A percentile compares a stretch with the other conserved stretches of the same genome.
Conservation (phyloP, 2,888 invertebrate genomes). For the Lasioglossum lativentre region DNA sequence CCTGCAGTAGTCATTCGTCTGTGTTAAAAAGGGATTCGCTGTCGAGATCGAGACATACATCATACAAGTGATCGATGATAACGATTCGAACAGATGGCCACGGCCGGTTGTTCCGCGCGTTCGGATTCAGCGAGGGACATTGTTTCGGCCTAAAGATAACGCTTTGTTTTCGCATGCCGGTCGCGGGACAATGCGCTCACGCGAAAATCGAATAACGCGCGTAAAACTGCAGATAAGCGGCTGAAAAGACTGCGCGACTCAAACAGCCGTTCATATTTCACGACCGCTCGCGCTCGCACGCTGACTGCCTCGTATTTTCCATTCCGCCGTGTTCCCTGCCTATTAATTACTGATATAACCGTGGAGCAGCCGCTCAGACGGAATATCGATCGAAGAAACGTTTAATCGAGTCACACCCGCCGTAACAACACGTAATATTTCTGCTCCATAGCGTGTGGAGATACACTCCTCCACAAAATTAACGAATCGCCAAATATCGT, state of each 20-base stretch:
- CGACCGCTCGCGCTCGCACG: background rate
- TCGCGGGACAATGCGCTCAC: slow-evolving; percentile 66
- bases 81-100: slow-evolving; percentile 66
- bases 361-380: background rate
- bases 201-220: slow-evolving; percentile 73
- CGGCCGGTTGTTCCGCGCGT: slow-evolving; percentile 70
- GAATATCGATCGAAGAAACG: slow-evolving; percentile 26
- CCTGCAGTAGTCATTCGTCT: no score
- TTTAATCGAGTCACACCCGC: slow-evolving; percentile 32
- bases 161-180: slow-evolving; percentile 70
- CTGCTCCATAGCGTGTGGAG: background rate
- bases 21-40: slow-evolving; percentile 78
- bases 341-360: background rate
- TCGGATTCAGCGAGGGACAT: slow-evolving; percentile 72
- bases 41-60: slow-evolving; percentile 72
- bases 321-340: background rate
- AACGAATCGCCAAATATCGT: no score
- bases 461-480: no score
- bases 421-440: background rate
- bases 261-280: slow-evolving; percentile 72
- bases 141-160: slow-evolving; percentile 74
- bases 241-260: slow-evolving; percentile 61
- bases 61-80: slow-evolving; percentile 74
- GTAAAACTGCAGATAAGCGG: slow-evolving; percentile 71
- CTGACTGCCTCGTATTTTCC: background rate